A percentile compares a stretch with the other conserved stretches of the same genome.
These are phyloP conservation scores for Erpobdella octoculata DNA, from an alignment of 2,888 invertebrate genomes.

Conservation along the genomic window DNA sequence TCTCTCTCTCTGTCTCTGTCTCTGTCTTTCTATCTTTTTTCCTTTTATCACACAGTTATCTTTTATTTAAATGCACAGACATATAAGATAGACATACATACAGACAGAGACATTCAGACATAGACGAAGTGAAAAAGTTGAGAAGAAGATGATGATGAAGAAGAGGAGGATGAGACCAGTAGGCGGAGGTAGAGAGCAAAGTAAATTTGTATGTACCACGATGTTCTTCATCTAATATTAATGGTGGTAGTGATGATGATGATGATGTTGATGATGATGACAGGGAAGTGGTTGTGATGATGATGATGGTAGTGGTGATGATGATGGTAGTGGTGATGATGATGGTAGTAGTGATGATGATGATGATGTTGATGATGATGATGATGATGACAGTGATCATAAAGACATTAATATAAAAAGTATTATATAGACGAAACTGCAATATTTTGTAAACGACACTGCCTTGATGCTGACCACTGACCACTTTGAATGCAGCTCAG, in stretches of 20 bases:
- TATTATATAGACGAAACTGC: too few species aligned
- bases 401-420: neutral
- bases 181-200: too few species aligned
- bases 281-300: neutral
- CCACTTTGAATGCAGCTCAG: too few species aligned
- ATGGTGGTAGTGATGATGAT: neutral
- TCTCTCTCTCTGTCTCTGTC: neutral
- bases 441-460: too few species aligned
- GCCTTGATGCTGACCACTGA: too few species aligned
- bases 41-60: neutral
- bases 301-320: neutral
- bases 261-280: neutral
- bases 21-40: neutral
- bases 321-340: neutral
- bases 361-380: conserved; percentile 31
- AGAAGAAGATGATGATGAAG: neutral
- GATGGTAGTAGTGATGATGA: conserved; percentile 35
- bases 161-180: too few species aligned
- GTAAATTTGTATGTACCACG: too few species aligned
- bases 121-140: neutral
- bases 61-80: too few species aligned
- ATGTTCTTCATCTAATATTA: neutral
- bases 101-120: too few species aligned
- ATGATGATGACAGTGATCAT: conserved; percentile 1
- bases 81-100: too few species aligned